These are phyloP conservation scores for Meandrusa payeni DNA, from an alignment of 2,888 invertebrate genomes.

Conservation along the genomic window DNA sequence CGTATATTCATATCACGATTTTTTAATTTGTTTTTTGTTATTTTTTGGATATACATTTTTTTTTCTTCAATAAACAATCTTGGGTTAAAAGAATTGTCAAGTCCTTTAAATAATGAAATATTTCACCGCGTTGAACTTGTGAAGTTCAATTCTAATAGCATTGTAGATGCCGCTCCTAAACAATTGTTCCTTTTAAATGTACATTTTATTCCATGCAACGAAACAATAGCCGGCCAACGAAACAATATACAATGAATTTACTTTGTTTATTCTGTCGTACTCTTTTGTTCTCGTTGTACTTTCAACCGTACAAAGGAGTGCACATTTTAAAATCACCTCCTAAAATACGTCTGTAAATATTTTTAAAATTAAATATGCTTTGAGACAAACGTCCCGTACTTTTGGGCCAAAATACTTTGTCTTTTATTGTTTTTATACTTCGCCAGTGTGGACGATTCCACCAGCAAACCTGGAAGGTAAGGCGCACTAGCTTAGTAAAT, in stretches of 20 bases:
- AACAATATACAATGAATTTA: slow-evolving; percentile 14
- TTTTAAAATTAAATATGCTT: slow-evolving; percentile 3
- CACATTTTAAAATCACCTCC: slow-evolving; percentile 7
- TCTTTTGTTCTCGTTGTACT: background rate
- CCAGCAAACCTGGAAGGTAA: too few species aligned
- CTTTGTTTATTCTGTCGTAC: slow-evolving; percentile 3
- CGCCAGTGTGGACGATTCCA: too few species aligned
- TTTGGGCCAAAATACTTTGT: too few species aligned
- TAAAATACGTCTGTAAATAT: background rate
- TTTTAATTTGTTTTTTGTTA: too few species aligned
- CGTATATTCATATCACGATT: too few species aligned
- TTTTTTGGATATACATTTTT: too few species aligned
- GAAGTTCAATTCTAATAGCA: background rate
- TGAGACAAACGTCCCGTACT: too few species aligned
- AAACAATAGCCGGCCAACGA: slow-evolving; percentile 3
- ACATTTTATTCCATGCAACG: slow-evolving; percentile 8
- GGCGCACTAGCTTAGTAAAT: too few species aligned
- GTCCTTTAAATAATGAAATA: too few species aligned
- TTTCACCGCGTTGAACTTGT: background rate
- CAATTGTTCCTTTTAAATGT: slow-evolving; percentile 6
- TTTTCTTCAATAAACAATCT: too few species aligned
- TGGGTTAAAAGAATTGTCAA: too few species aligned
- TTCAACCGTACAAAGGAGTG: background rate
- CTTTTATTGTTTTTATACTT: too few species aligned
- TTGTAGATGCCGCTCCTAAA: slow-evolving; percentile 3